Evolutionary conservation across 1,140 invertebrate species (phyloP), one percentile per base, ranked within the genome.

Genomic region (Drosophila neocordata): DNA sequence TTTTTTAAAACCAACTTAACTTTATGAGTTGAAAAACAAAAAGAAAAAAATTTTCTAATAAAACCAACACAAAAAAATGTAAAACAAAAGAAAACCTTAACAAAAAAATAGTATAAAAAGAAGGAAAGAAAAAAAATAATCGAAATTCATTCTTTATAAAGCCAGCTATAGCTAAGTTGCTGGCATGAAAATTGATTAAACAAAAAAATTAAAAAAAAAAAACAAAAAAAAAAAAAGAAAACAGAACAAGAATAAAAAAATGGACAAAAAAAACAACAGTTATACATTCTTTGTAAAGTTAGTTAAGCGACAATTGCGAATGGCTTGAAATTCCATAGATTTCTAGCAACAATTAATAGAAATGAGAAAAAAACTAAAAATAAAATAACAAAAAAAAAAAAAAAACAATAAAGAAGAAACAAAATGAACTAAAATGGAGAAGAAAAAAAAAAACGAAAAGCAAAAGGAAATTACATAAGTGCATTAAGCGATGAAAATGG

Each of bases 1-100:
- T 83, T 88, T 88, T 88, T 82, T 83, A 81, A 75, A 68, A 67
- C 60, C 67, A 87, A 87, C 83, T 87, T 75, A 69, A 78, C 53
- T 88, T 79, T 87, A 79, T 71, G 79, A 87, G 83, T 79, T 87
- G 44, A 82, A 56, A 73, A 65, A 24, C 22, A 24, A 24, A 24
- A 24, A 24, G 2, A 24, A 24, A 24, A 56, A 79, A 59, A 61
- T 88, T 87, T 88, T 87, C 71, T 88, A 87, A 87, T 57, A 78
- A 87, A 78, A 65, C 64, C 61, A 77, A 58, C 56, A 56, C 20
- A 73, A 80, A 66, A 18, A 24, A 70, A 77, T 4, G 1, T 51
- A 22, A 63, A 51, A 63, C 65, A 55, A 22, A 74, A 66, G 53
- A 60, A 65, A 55, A 67, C 69, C 20, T 63, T 57, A 20, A 52